Base-by-base conservation (phyloP, 2,797 vertebrate genomes). In the Oryzias dopingdopingensis region DNA sequence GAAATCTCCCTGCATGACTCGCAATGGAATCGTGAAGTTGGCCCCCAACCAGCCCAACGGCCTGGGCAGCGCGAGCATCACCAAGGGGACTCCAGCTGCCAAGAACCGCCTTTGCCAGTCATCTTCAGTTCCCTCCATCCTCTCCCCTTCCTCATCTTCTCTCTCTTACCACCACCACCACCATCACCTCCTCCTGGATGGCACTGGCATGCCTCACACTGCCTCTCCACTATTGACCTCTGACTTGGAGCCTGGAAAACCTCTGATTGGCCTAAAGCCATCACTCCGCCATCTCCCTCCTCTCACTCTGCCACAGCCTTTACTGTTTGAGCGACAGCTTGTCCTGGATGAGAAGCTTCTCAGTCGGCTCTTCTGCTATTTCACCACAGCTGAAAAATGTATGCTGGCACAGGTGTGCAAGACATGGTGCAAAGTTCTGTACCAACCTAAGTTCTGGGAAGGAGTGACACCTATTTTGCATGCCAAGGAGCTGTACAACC, bases 371-470 rank as follows among this genome's bases (percentile, higher is more conserved):
- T 96, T 99, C 68, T 97, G 93, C 94, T 99, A 98, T 90, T 99
- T 99, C 90, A 97, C 95, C 0, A 94, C 95, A 0, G 93, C 95
- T 0, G 97, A 99, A 86, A 98, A 96, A 84, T 98, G 97, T 0
- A 83, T 96, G 63, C 87, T 99, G 85, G 96, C 96, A 0, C 97
- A 98, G 90, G 97, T 99, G 62, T 98, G 96, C 91, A 97, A 97
- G 90, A 95, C 92, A 0, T 99, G 97, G 97, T 87, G 96, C 55
- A 92, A 95, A 29, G 95, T 98, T 78, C 92, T 98, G 26, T 98
- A 99, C 89, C 96, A 99, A 79, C 94, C 95, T 65, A 96, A 97
- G 84, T 98, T 98, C 89, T 99, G 97, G 97, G 95, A 96, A 32
- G 94, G 94, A 0, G 93, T 98, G 80, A 96, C 92, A 0, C 97